Evolutionary conservation across 2,888 invertebrate genomes (phyloP).

Genomic region (Cerastis rubricosa): DNA sequence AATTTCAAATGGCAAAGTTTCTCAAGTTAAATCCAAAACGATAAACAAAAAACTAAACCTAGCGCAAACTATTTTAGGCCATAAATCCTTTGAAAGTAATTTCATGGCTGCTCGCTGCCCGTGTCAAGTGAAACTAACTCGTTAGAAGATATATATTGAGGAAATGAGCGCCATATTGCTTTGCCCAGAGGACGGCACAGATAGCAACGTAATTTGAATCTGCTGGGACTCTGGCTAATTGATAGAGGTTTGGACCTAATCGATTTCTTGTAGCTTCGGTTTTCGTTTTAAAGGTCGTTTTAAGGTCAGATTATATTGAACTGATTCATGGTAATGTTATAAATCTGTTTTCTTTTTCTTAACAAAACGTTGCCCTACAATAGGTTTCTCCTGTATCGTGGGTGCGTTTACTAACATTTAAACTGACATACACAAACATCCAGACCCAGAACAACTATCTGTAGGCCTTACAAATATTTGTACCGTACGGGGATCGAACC

Average conservation of each 20-base stretch:
- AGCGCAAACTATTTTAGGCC: constrained; percentile 55
- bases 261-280: constrained; percentile 17
- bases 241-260: constrained; percentile 33
- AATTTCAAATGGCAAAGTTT: constrained; percentile 38
- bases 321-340: background rate
- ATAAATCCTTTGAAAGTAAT: constrained; percentile 63
- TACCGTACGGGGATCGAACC: no score
- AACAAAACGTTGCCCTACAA: no score
- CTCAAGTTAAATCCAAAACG: constrained; percentile 30
- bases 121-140: constrained; percentile 59
- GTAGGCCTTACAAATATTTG: no score
- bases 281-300: background rate
- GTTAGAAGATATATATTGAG: constrained; percentile 60
- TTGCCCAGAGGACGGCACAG: constrained; percentile 36
- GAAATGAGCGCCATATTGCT: constrained; percentile 61
- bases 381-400: no score
- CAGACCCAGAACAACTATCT: no score
- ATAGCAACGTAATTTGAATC: constrained; percentile 54
- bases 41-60: constrained; percentile 53
- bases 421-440: no score
- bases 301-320: background rate
- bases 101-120: constrained; percentile 55
- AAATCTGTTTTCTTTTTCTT: no score
- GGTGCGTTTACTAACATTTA: no score
- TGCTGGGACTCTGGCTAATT: constrained; percentile 50